Evolutionary conservation across 1,140 invertebrate species (phyloP).

Genomic region (Coenobita brevimanus): DNA sequence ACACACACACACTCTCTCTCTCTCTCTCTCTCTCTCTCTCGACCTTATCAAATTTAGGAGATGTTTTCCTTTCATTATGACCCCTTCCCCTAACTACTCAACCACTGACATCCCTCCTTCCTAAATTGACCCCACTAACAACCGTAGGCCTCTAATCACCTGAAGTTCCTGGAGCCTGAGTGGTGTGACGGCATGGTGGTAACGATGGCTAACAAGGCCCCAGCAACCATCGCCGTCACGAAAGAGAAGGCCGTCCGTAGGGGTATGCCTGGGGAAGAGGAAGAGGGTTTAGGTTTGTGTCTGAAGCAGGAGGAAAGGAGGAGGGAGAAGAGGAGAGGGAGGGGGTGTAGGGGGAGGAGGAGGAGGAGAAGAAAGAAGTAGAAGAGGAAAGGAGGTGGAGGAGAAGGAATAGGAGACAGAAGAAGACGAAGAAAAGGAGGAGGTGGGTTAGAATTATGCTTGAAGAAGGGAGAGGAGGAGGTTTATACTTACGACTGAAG

Average conservation of each 20-base stretch:
- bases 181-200: too few species aligned
- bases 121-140: too few species aligned
- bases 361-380: neutral
- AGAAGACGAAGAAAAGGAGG: neutral
- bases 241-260: neutral
- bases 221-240: neutral
- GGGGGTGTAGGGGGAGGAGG: neutral
- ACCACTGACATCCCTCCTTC: too few species aligned
- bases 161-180: too few species aligned
- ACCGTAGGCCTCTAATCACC: too few species aligned
- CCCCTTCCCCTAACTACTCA: too few species aligned
- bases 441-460: neutral
- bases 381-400: neutral
- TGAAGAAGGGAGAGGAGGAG: neutral
- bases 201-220: neutral
- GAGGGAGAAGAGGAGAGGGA: neutral
- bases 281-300: neutral
- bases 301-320: neutral
- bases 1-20: too few species aligned
- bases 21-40: too few species aligned
- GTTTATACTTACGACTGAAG: neutral
- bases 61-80: too few species aligned
- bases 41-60: too few species aligned
- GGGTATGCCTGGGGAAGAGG: neutral
- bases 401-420: neutral